Conservation (phyloP, 2,888 invertebrate species). For the Acanthosepion esculentum region DNA sequence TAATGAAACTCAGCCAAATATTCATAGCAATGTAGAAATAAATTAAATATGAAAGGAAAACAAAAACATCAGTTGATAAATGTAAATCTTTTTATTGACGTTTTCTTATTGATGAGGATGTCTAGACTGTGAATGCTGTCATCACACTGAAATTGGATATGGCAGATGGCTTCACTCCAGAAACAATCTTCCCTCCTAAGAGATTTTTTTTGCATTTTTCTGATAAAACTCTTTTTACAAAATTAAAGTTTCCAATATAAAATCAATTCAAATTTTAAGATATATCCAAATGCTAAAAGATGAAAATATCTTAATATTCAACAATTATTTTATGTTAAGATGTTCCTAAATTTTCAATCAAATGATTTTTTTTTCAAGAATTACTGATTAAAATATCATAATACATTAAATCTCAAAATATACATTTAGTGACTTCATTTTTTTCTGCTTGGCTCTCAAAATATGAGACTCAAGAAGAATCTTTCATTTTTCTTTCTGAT, state of each 20-base stretch:
- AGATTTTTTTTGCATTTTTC: not conserved
- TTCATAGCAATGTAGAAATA: not conserved
- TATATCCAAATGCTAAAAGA: too few relatives aligned
- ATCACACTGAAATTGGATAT: constrained; percentile 22
- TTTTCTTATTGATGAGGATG: not conserved
- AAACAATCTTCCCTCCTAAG: not conserved
- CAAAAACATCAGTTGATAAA: not conserved
- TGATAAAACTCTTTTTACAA: not conserved
- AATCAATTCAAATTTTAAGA: not conserved
- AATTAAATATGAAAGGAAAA: not conserved
- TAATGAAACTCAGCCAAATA: too few relatives aligned
- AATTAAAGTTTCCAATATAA: not conserved
- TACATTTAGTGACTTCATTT: constrained; percentile 7
- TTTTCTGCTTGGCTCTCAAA: not conserved
- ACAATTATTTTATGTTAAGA: not conserved
- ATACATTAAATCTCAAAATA: not conserved
- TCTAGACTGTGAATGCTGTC: constrained; percentile 23
- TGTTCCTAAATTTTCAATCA: not conserved
- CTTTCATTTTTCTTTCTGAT: not conserved
- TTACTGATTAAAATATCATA: not conserved
- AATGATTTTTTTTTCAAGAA: too few relatives aligned
- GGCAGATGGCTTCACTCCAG: constrained; percentile 18
- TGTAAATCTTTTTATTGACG: constrained; percentile 33
- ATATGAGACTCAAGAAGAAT: not conserved
- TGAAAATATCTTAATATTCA: not conserved